phyloP scores from a whole-genome alignment of 2,113 vertebrate species.

The Lampris incognitus region DNA sequence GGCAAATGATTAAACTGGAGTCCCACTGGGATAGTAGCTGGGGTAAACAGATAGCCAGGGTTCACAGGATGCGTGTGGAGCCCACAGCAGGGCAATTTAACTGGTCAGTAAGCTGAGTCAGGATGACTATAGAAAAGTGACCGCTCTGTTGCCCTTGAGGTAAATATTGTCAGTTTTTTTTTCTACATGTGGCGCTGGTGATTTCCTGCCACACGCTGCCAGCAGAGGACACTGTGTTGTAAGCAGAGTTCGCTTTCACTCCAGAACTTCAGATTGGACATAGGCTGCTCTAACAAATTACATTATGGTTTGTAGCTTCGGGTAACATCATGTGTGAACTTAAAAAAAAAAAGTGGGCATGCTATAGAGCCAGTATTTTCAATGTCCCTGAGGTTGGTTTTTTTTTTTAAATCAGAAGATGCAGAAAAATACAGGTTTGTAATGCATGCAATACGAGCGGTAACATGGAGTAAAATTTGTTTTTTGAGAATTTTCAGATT shows the following conservation, averaged over 20 bases:
- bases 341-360: not conserved
- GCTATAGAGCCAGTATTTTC: not conserved
- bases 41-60: conserved; percentile 47
- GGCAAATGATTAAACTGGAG: conserved; percentile 63
- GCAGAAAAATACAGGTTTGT: not conserved
- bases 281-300: conserved; percentile 41
- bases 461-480: not conserved
- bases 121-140: conserved; percentile 66
- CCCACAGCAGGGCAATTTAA: conserved; percentile 33
- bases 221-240: conserved; percentile 76
- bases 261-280: conserved; percentile 37
- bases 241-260: conserved; percentile 47
- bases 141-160: conserved; percentile 62
- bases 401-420: not conserved
- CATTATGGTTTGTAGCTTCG: conserved; percentile 47
- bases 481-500: too few relatives aligned
- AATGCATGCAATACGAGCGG: not conserved
- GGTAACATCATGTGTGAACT: conserved; percentile 10
- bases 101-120: conserved; percentile 63
- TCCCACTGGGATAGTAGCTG: conserved; percentile 19
- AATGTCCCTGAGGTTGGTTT: not conserved
- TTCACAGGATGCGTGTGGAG: conserved; percentile 44
- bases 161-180: conserved; percentile 64
- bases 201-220: conserved; percentile 48
- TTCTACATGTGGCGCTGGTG: conserved; percentile 38